phyloP scores from a whole-genome alignment of 92 coral and sea anemone genomes.

The Pocillopora meandrina region DNA sequence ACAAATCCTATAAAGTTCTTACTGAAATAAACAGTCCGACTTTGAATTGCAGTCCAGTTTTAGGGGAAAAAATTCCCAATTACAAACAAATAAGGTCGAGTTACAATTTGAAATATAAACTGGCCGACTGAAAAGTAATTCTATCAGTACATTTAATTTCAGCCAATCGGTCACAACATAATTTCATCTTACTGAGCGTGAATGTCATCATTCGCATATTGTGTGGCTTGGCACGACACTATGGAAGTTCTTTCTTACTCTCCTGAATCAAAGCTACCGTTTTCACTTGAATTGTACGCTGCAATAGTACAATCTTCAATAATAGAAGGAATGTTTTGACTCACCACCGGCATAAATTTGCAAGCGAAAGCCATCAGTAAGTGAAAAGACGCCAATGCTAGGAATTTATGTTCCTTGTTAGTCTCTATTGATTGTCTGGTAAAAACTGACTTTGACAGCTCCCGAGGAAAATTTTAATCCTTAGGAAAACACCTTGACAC shows the following conservation, averaged over 20 bases:
- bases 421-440: slow-evolving; percentile 1
- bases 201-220: background rate
- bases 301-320: background rate
- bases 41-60: background rate
- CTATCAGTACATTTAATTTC: background rate
- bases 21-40: background rate
- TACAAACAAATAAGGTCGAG: slow-evolving; percentile 16
- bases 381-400: background rate
- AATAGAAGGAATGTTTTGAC: background rate
- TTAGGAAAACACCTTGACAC: slow-evolving; percentile 21
- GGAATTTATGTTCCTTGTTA: background rate
- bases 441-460: slow-evolving; percentile 1
- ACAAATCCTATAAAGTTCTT: no score
- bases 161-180: slow-evolving; percentile 1
- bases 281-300: background rate
- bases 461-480: slow-evolving; percentile 21
- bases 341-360: slow-evolving; percentile 44
- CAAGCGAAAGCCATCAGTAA: slow-evolving; percentile 30
- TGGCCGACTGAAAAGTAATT: slow-evolving; percentile 4
- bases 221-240: background rate
- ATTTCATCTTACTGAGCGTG: background rate
- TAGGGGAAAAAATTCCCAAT: background rate
- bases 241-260: background rate
- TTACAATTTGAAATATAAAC: slow-evolving; percentile 34
- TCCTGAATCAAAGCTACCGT: background rate